Evolutionary conservation across 2,797 vertebrate species (phyloP).

Genomic region (Varecia variegata): DNA sequence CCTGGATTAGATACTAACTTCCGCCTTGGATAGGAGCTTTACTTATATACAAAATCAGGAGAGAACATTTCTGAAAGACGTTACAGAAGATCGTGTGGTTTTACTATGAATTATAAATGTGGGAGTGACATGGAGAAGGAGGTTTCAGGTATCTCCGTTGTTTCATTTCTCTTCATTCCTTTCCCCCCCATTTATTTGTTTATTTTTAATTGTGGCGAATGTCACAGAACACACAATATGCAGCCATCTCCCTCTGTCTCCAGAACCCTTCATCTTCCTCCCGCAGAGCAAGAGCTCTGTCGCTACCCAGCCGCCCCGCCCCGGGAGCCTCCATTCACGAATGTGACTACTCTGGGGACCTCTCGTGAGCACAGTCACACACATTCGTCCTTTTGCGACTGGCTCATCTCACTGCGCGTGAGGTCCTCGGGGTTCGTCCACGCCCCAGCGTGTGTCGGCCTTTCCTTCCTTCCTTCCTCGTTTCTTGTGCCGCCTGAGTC

Average conservation of each 20-base stretch:
- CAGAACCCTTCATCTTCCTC: not conserved
- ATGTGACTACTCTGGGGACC: not conserved
- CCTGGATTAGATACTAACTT: not conserved
- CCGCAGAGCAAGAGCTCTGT: not conserved
- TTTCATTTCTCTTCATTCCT: not conserved
- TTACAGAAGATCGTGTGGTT: not conserved
- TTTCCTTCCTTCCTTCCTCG: not conserved
- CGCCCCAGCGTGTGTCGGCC: accelerated
- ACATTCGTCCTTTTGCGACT: not conserved
- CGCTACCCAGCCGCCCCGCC: not conserved
- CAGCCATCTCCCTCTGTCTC: accelerated
- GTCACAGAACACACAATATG: accelerated
- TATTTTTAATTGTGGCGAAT: not conserved
- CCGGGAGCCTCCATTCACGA: not conserved
- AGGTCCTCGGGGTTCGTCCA: accelerated
- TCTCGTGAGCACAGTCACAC: not conserved
- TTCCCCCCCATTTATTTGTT: not conserved
- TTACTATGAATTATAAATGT: too few relatives aligned
- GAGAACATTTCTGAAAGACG: not conserved
- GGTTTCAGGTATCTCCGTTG: not conserved
- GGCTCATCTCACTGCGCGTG: not conserved
- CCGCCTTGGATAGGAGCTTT: not conserved
- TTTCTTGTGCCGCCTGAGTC: not conserved
- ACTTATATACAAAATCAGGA: not conserved
- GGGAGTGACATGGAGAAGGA: not conserved